Conservation (phyloP, 23 tunicate genomes). For the Ciona savignyi region DNA sequence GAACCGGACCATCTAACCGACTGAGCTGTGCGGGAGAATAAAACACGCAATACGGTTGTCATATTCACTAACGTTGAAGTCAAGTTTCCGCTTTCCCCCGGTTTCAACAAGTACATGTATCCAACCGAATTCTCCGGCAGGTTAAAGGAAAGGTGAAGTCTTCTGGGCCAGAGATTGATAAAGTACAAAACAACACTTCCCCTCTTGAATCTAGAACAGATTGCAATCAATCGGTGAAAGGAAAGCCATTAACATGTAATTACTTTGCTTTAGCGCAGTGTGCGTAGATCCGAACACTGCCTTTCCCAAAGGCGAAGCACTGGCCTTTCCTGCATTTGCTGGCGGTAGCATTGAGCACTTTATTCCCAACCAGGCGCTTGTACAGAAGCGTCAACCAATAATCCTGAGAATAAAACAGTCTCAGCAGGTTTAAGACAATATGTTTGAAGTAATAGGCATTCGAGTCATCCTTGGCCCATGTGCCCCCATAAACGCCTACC, state of each 20-base stretch:
- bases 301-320: neutral
- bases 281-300: slow-evolving; percentile 24
- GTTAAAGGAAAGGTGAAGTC: slow-evolving; percentile 6
- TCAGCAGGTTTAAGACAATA: too few relatives aligned
- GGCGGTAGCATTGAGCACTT: slow-evolving; percentile 37
- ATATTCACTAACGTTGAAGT: slow-evolving; percentile 35
- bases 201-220: slow-evolving; percentile 17
- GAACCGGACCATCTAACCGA: too few relatives aligned
- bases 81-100: slow-evolving; percentile 34
- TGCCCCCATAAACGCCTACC: too few relatives aligned
- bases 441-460: too few relatives aligned
- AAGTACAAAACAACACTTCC: slow-evolving; percentile 60
- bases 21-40: too few relatives aligned
- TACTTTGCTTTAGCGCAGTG: slow-evolving; percentile 23
- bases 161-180: slow-evolving; percentile 23
- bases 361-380: slow-evolving; percentile 59
- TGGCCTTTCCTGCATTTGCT: neutral
- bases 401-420: slow-evolving; percentile 37
- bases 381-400: slow-evolving; percentile 91
- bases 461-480: too few relatives aligned
- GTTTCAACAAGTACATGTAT: slow-evolving; percentile 42
- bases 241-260: too few relatives aligned
- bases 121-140: slow-evolving; percentile 1
- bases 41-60: too few relatives aligned
- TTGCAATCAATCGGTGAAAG: too few relatives aligned